Percentiles rank a stretch among this genome's conserved stretches.
These are phyloP conservation scores for Scrobipalpa costella DNA, from an alignment of 2,888 invertebrate species.

Conservation along the genomic window DNA sequence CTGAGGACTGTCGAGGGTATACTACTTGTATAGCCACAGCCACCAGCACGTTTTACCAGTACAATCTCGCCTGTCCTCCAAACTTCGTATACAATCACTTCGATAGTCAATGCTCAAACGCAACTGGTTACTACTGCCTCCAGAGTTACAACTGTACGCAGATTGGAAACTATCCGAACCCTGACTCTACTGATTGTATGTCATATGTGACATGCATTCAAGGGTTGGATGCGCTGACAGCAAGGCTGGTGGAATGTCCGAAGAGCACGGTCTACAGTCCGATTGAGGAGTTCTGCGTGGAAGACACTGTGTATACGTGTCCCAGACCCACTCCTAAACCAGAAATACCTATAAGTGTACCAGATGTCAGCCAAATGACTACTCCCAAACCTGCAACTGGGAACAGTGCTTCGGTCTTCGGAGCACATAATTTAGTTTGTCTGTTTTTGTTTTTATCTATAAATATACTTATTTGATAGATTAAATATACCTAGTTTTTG, in stretches of 20 bases:
- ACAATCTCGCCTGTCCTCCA: constrained; percentile 62
- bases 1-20: constrained; percentile 60
- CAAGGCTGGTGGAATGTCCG: constrained; percentile 58
- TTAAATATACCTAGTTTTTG: no score
- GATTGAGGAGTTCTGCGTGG: constrained; percentile 47
- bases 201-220: constrained; percentile 58
- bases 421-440: neutral
- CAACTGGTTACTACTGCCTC: constrained; percentile 59
- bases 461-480: neutral
- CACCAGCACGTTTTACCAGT: constrained; percentile 50
- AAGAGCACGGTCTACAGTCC: constrained; percentile 48
- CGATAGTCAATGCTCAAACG: constrained; percentile 63
- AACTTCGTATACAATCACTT: constrained; percentile 62
- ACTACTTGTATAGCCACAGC: constrained; percentile 62
- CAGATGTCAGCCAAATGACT: neutral
- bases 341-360: neutral
- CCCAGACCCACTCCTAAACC: neutral
- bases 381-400: neutral
- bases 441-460: neutral
- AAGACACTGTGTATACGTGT: constrained; percentile 48
- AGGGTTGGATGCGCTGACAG: constrained; percentile 52
- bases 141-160: constrained; percentile 52
- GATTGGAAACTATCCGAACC: constrained; percentile 48
- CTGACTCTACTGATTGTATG: constrained; percentile 45
- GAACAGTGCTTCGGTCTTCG: neutral